phyloP scores from a whole-genome alignment of 2,888 invertebrate genomes.

The Mongoloraphidia duomilia region DNA sequence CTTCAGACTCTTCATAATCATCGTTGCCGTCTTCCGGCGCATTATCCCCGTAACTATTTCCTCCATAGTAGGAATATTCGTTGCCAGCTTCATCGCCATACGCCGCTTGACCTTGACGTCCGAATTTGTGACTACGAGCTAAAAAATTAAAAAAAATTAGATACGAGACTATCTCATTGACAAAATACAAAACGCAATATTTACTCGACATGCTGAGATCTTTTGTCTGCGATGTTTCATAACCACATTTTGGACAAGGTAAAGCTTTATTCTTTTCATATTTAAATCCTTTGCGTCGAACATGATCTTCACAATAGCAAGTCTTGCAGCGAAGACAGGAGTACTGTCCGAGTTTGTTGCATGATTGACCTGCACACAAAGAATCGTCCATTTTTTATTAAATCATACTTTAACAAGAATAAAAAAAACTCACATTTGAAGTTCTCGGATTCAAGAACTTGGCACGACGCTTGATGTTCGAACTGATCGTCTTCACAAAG shows the following conservation, averaged over 20 bases:
- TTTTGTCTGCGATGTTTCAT: constrained; percentile 83
- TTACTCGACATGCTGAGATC: constrained; percentile 92
- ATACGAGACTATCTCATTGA: not conserved
- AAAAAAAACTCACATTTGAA: constrained; percentile 63
- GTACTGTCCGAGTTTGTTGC: constrained; percentile 88
- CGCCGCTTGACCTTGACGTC: constrained; percentile 58
- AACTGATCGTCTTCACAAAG: constrained; percentile 93
- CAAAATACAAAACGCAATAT: constrained; percentile 18
- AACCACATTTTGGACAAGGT: constrained; percentile 90
- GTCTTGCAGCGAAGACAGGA: constrained; percentile 91
- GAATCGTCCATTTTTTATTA: not conserved
- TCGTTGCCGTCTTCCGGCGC: constrained; percentile 30
- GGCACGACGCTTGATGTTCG: constrained; percentile 94
- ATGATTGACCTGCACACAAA: constrained; percentile 60
- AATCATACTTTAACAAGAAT: not conserved
- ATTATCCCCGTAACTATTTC: constrained; percentile 20
- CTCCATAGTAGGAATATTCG: constrained; percentile 34
- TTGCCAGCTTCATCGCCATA: constrained; percentile 46
- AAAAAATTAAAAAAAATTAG: constrained; percentile 17
- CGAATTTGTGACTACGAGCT: constrained; percentile 80
- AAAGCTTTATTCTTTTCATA: constrained; percentile 69
- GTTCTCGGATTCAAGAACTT: constrained; percentile 86
- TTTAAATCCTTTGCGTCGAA: constrained; percentile 78
- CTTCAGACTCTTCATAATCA: constrained; percentile 35
- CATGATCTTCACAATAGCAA: constrained; percentile 95